Evolutionary conservation across 2,113 vertebrate genomes (phyloP).

Genomic region (Rhinolophus sinicus): DNA sequence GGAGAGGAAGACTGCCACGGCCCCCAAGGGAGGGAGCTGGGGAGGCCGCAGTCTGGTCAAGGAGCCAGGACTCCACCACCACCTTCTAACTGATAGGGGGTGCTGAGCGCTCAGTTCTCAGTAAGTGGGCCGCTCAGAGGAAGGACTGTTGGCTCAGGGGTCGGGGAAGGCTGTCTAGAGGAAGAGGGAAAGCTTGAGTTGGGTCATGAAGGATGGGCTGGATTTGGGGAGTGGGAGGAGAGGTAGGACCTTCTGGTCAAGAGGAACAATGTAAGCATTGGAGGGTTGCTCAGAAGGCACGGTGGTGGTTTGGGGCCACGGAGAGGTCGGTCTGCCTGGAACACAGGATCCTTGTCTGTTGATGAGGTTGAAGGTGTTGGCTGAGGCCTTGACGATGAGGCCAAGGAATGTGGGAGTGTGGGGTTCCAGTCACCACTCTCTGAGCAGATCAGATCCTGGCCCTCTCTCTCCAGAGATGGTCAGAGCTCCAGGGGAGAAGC

Average conservation of each 20-base stretch:
- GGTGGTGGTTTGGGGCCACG: neutral
- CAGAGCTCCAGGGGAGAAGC: neutral
- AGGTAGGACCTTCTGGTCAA: neutral
- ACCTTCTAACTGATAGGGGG: neutral
- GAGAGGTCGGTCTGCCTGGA: neutral
- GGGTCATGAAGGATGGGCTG: neutral
- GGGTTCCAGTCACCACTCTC: neutral
- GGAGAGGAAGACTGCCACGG: accelerated
- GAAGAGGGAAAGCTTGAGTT: neutral
- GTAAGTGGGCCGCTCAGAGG: neutral
- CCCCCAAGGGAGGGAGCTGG: neutral
- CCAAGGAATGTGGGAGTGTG: neutral
- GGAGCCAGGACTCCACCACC: neutral
- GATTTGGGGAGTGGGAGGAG: neutral
- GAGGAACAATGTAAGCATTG: neutral
- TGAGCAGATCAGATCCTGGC: neutral
- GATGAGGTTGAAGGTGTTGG: neutral
- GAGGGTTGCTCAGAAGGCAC: neutral
- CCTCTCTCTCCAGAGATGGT: neutral
- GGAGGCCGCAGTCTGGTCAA: neutral
- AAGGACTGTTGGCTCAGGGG: accelerated
- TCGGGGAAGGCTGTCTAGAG: neutral
- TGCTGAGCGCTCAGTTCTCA: neutral
- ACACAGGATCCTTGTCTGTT: neutral
- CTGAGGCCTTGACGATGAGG: neutral